A percentile compares a stretch with the other conserved stretches of the same genome.
Conservation (phyloP, 2,888 invertebrate species). For the Merodon equestris region DNA sequence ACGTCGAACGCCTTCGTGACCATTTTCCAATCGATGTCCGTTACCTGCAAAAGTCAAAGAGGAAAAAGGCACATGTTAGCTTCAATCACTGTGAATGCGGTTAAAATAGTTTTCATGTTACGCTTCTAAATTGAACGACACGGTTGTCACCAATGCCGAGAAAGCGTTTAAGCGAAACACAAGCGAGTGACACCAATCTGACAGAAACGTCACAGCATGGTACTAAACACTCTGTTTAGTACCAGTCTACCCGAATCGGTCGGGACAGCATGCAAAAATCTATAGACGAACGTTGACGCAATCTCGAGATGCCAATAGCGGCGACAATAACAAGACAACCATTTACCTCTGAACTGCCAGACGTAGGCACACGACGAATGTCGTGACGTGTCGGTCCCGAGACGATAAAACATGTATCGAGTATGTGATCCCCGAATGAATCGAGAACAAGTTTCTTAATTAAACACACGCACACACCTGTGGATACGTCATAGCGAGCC, state of each 20-base stretch:
- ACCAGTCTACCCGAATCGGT: conserved; percentile 11
- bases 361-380: conserved; percentile 13
- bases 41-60: conserved; percentile 7
- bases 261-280: conserved; percentile 1
- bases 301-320: conserved; percentile 44
- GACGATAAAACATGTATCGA: no score
- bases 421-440: conserved; percentile 47
- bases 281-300: background rate
- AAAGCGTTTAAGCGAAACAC: background rate
- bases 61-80: background rate
- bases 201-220: no score
- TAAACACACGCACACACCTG: conserved; percentile 60
- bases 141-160: background rate
- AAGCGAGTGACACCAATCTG: no score
- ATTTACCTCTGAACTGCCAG: conserved; percentile 42
- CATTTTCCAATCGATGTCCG: conserved; percentile 8
- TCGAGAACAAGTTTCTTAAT: conserved; percentile 61
- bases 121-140: background rate
- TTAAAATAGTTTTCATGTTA: background rate
- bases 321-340: conserved; percentile 52
- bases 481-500: conserved; percentile 56
- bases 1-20: background rate
- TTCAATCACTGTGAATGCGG: no score
- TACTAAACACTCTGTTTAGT: conserved; percentile 5
- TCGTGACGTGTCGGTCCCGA: conserved; percentile 5